Base-by-base conservation (phyloP, 2,797 vertebrate genomes). In the Galago senegalensis region DNA sequence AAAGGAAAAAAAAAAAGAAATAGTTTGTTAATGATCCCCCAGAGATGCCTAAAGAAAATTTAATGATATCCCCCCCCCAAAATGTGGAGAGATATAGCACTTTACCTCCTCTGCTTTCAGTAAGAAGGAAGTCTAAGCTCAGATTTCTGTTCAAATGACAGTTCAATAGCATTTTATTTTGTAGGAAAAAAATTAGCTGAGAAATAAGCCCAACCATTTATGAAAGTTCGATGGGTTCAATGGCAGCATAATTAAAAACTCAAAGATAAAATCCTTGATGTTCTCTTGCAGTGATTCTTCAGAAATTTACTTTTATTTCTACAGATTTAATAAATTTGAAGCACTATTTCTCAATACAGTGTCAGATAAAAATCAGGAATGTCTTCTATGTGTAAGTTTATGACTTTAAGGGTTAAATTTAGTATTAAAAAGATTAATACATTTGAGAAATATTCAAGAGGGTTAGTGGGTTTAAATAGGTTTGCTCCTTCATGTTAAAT, bases 121-220 rank as follows among this genome's bases (percentile, higher is more conserved):
- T 49, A 61, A 40, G 14, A 80, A 84, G 6, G 7, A 91, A 77
- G 10, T 34, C 17, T 87, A 90, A 65, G 17, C 80, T 89, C 18
- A 86, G 8, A 76, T 61, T 89, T 96, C 77, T 93, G 17, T 84
- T 85, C 17, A 4, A 89, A 73, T 93, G 76, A 63, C 9, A 89
- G 27, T 89, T 93, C 76, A 80, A 11, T 85, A 25, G 7, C 21
- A 70, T 92, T 93, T 91, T 20, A 91, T 86, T 86, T 81, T 31
- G 5, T 3, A 81, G 29, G 21, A 21, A 72, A 69, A 94, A 93
- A 37, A 70, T 77, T 16, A 89, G 13, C 87, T 79, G 23, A 87
- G 58, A 58, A 93, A 87, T 87, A 21, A 96, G 89, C 89, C 89
- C 83, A 96, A 89, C 58, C 80, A 83, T 87, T 91, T 94, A 49